Conservation (phyloP, 2,797 vertebrate genomes). For the Nothura maculosa region DNA sequence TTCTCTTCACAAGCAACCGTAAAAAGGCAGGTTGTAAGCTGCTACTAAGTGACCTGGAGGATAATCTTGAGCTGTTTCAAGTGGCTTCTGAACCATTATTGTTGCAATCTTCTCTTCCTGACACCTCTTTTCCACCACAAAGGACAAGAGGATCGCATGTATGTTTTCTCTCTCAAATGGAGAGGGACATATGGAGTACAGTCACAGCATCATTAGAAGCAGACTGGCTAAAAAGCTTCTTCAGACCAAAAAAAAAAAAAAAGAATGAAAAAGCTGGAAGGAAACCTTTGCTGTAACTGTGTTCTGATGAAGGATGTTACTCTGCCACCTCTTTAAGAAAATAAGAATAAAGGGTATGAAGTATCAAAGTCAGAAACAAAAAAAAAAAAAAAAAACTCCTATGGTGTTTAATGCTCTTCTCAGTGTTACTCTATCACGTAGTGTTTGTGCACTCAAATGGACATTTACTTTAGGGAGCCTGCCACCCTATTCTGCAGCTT, state of each 20-base stretch:
- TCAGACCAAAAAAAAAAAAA: not conserved
- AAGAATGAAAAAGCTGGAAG: not conserved
- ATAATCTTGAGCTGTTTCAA: not conserved
- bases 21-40: not conserved
- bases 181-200: not conserved
- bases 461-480: not conserved
- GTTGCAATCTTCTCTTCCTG: not conserved
- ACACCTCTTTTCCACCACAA: not conserved
- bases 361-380: not conserved
- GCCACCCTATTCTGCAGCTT: not conserved
- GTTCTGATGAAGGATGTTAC: not conserved
- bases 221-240: not conserved
- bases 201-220: not conserved
- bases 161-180: not conserved
- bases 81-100: not conserved
- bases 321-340: slow-evolving; percentile 8
- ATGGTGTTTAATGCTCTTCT: not conserved
- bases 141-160: not conserved
- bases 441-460: not conserved
- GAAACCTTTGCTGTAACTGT: not conserved
- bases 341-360: not conserved
- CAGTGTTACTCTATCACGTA: not conserved
- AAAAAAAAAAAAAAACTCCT: not conserved
- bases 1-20: not conserved
- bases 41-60: not conserved